These are phyloP conservation scores for Drosophila quadrilineata DNA, from an alignment of 1,140 invertebrate genomes.

Conservation along the genomic window DNA sequence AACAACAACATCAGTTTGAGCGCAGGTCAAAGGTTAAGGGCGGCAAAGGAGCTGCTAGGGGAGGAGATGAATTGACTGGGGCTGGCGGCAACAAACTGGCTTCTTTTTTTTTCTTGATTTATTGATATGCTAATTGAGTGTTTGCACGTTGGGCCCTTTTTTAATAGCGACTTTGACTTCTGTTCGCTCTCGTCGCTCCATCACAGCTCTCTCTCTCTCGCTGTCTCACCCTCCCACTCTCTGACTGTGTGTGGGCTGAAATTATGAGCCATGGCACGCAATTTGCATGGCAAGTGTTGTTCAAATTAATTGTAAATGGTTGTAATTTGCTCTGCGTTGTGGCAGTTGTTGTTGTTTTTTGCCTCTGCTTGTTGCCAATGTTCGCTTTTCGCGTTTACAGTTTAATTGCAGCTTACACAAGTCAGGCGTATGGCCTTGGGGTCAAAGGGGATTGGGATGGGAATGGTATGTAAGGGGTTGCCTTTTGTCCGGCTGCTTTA, in stretches of 20 bases:
- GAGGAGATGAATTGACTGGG: neutral
- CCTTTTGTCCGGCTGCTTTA: constrained; percentile 43
- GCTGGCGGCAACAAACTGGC: constrained; percentile 36
- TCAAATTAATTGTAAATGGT: constrained; percentile 78
- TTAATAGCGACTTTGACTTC: constrained; percentile 33
- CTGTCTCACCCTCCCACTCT: neutral
- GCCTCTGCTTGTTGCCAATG: constrained; percentile 1
- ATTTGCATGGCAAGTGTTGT: constrained; percentile 73
- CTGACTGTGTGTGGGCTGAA: constrained; percentile 37
- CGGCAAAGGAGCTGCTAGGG: neutral
- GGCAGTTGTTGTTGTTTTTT: neutral
- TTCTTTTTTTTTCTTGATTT: constrained; percentile 74
- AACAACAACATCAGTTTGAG: no score
- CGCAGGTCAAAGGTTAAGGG: neutral
- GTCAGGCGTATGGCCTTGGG: constrained; percentile 5
- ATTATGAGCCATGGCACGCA: constrained; percentile 77
- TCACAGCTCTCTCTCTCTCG: no score
- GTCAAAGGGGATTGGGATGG: constrained; percentile 8
- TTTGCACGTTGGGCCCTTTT: constrained; percentile 65
- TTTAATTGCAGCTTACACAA: constrained; percentile 70
- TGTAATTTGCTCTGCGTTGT: constrained; percentile 57
- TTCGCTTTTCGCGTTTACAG: constrained; percentile 69
- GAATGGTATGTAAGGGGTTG: constrained; percentile 16
- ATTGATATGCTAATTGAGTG: constrained; percentile 78
- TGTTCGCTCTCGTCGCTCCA: neutral